phyloP scores from a whole-genome alignment of 2,888 invertebrate species.

The Chesias legatella region DNA sequence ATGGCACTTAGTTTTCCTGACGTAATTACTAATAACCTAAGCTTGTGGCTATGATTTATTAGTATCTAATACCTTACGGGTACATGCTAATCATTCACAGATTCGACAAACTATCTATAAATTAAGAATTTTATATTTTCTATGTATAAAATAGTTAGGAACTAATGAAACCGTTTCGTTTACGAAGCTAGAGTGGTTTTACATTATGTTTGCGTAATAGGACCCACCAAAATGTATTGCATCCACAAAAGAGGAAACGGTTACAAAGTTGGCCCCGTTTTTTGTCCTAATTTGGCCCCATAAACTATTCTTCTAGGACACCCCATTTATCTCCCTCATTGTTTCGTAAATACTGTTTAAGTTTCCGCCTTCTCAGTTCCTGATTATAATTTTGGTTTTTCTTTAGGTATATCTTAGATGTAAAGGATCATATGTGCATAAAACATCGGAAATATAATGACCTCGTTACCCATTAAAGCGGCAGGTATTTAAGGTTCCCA shows the following conservation, averaged over 20 bases:
- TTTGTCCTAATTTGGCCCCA: constrained; percentile 20
- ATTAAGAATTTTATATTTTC: too few species aligned
- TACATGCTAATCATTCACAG: constrained; percentile 19
- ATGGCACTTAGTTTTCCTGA: constrained; percentile 22
- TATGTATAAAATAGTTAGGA: too few species aligned
- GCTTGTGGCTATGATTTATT: constrained; percentile 28
- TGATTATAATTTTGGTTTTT: constrained; percentile 4
- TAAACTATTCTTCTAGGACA: constrained; percentile 17
- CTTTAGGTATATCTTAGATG: constrained; percentile 1
- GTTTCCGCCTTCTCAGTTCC: constrained; percentile 20
- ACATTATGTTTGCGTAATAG: too few species aligned
- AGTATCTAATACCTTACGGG: constrained; percentile 20
- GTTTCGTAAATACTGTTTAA: constrained; percentile 22
- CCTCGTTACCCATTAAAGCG: constrained; percentile 36
- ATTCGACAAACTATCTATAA: too few species aligned
- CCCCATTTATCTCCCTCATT: constrained; percentile 24
- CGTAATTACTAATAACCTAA: constrained; percentile 20
- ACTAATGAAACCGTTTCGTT: constrained; percentile 8
- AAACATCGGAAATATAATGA: constrained; percentile 31
- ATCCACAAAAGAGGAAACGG: constrained; percentile 7
- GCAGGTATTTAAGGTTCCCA: constrained; percentile 40
- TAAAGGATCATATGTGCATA: constrained; percentile 9
- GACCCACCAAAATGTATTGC: background rate
- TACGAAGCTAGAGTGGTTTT: too few species aligned
- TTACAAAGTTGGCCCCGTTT: constrained; percentile 20